Percentiles rank a stretch among this genome's conserved stretches.
Conservation (phyloP, 2,888 invertebrate species). For the Diarsia dahlii region DNA sequence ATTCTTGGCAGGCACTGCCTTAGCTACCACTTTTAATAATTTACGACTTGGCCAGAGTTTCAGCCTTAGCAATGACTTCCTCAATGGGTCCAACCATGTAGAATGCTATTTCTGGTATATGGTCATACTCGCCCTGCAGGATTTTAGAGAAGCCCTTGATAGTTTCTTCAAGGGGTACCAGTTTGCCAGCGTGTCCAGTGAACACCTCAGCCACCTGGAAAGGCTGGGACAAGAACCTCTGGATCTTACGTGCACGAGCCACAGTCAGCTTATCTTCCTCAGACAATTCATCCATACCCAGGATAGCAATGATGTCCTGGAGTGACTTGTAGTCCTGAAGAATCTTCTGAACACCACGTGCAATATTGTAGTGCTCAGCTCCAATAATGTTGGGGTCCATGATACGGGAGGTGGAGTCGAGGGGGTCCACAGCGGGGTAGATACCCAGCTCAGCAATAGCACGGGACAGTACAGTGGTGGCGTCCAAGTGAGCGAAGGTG, state of each 20-base stretch:
- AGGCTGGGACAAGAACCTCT: constrained; percentile 98
- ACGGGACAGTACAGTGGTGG: constrained; percentile 98
- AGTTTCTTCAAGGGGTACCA: constrained; percentile 96
- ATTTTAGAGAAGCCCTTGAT: constrained; percentile 97
- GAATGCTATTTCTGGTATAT: constrained; percentile 98
- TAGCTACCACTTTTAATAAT: constrained; percentile 91
- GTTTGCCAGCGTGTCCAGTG: constrained; percentile 97
- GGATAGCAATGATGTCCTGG: constrained; percentile 97
- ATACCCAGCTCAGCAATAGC: constrained; percentile 98
- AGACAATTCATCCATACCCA: constrained; percentile 96
- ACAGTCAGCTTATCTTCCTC: constrained; percentile 98
- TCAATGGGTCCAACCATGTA: constrained; percentile 99
- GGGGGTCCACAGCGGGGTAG: constrained; percentile 98
- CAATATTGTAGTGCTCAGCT: constrained; percentile 96
- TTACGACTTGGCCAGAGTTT: constrained; percentile 92
- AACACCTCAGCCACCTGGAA: constrained; percentile 98
- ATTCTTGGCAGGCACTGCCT: constrained; percentile 95
- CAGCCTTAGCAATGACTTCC: constrained; percentile 93
- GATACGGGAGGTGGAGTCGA: constrained; percentile 98
- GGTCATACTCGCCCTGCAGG: constrained; percentile 96
- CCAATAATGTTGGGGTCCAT: constrained; percentile 98
- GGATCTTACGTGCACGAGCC: constrained; percentile 98
- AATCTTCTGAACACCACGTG: constrained; percentile 98
- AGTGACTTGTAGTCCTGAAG: constrained; percentile 95
- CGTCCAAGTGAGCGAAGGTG: constrained; percentile 98